Percentiles rank a stretch among this genome's conserved stretches.
phyloP scores from a whole-genome alignment of 2,888 invertebrate species.

The Agrochola litura region DNA sequence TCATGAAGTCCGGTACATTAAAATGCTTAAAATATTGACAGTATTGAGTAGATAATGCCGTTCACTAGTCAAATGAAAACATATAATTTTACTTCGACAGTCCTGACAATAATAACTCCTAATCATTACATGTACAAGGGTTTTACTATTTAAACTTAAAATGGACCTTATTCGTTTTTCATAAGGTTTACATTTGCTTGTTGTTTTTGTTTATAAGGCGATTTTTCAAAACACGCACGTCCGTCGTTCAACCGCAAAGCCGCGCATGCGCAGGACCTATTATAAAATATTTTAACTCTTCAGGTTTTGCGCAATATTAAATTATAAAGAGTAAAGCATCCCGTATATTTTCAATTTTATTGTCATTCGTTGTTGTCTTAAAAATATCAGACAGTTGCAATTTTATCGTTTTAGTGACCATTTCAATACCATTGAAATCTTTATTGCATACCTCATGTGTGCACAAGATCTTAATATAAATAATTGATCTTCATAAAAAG shows the following conservation, averaged over 20 bases:
- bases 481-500: not conserved
- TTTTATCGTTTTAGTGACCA: conserved; percentile 7
- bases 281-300: conserved; percentile 40
- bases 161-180: accelerated
- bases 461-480: too few species aligned
- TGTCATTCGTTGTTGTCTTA: not conserved
- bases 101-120: conserved; percentile 55
- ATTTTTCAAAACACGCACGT: conserved; percentile 54
- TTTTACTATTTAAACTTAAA: not conserved
- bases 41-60: conserved; percentile 16
- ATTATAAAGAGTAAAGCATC: not conserved
- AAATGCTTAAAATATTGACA: conserved; percentile 42
- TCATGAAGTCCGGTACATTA: conserved; percentile 22
- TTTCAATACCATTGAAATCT: not conserved
- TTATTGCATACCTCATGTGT: too few species aligned
- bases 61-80: conserved; percentile 66
- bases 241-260: conserved; percentile 50
- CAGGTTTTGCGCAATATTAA: conserved; percentile 12
- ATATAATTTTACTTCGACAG: conserved; percentile 67
- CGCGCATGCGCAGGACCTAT: conserved; percentile 35
- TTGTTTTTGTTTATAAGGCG: not conserved
- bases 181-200: conserved; percentile 6
- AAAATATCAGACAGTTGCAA: not conserved
- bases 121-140: conserved; percentile 35
- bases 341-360: conserved; percentile 13